Evolutionary conservation across 2,113 vertebrate species (phyloP), one percentile per base, ranked within the genome.

Genomic region (Sterrhoptilus dennistouni): DNA sequence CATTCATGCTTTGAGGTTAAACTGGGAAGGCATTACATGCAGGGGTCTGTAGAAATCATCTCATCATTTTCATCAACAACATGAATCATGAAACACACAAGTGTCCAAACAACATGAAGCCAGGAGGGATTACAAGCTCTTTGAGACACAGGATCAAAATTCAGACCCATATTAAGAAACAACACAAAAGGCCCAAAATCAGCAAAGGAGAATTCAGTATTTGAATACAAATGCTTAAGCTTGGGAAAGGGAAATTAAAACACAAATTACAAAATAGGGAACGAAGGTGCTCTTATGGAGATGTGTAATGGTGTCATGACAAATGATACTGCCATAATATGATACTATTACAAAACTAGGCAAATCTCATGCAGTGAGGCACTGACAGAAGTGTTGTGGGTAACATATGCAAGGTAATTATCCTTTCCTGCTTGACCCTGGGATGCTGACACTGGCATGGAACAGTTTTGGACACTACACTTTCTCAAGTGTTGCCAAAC

Each of bases 331-430:
- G 38, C 76, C 50, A 27, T 54, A 33, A 42, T 68, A 11, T 16
- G 29, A 31, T 59, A 25, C 59, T 66, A 38, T 87, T 89, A 93
- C 53, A 88, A 82, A 93, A 64, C 49, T 5, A 35, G 72, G 52
- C 29, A 81, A 70, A 54, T 42, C 52, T 81, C 72, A 17, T 31
- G 65, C 87, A 60, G 64, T 56, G 81, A 5, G 4, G 35, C 5
- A 1, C 84, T 84, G 84, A 84, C 38, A 50, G 52, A 82, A 95
- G 47, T 63, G 64, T 29, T 93, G 69, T 64, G 59, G n/a, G 71
- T 86, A 86, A 77, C 83, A 80, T 56, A 74, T 90, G 79, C 77
- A 81, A 75, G 38, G 42, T 91, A 89, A 87, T 89, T 95, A 80
- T 54, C 57, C 72, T 84, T 88, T 64, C 65, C 47, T 89, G 47